These are phyloP conservation scores for Percopsis omiscomaycus DNA, from an alignment of 2,797 vertebrate species.

Conservation along the genomic window DNA sequence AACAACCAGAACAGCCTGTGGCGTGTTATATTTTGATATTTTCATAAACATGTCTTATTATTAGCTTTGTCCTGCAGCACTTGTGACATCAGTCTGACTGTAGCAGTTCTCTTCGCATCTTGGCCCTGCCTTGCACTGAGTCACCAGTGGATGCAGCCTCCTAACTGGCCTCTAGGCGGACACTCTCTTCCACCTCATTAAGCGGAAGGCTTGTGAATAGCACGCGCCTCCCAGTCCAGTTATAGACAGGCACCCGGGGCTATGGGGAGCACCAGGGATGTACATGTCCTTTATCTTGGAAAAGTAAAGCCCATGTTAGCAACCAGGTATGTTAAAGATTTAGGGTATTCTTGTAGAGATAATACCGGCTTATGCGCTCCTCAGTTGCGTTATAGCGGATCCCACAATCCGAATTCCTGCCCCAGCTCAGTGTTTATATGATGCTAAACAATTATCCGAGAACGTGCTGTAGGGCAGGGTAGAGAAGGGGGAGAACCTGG, in stretches of 20 bases:
- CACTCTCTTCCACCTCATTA: conserved; percentile 73
- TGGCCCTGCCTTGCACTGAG: conserved; percentile 68
- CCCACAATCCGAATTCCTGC: no score
- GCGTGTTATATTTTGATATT: conserved; percentile 67
- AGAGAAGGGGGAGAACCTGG: no score
- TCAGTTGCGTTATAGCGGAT: no score
- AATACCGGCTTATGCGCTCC: no score
- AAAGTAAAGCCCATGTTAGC: conserved; percentile 16
- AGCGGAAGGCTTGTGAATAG: conserved; percentile 59
- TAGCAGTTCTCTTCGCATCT: conserved; percentile 61
- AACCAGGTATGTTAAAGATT: no score
- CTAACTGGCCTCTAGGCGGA: conserved; percentile 68
- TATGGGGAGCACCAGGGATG: conserved; percentile 17
- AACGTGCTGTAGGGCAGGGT: no score
- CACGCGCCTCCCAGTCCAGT: conserved; percentile 58
- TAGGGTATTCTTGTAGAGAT: no score
- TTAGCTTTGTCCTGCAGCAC: conserved; percentile 69
- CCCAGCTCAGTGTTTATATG: no score
- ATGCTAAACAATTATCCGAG: no score
- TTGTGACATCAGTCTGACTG: conserved; percentile 67
- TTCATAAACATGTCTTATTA: conserved; percentile 73
- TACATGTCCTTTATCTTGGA: conserved; percentile 57
- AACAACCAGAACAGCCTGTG: conserved; percentile 56
- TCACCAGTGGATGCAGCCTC: conserved; percentile 69
- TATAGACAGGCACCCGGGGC: conserved; percentile 62